These are phyloP conservation scores for Parasteatoda tepidariorum DNA, from an alignment of 1,140 invertebrate genomes.

Conservation along the genomic window DNA sequence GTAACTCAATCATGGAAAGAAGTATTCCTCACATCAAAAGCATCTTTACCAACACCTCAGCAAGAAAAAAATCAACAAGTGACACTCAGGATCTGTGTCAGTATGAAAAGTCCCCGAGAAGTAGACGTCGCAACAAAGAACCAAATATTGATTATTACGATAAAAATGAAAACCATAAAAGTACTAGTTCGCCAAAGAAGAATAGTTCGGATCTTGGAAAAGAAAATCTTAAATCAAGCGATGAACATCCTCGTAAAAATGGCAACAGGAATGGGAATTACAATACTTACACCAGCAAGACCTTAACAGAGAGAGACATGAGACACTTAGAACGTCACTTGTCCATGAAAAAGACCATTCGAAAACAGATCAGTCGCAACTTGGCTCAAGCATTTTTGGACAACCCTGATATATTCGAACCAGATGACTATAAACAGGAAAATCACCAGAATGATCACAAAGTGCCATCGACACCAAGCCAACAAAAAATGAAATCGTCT, in stretches of 20 bases:
- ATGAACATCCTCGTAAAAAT: not conserved
- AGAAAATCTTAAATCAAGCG: constrained; percentile 18
- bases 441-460: constrained; percentile 68
- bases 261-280: constrained; percentile 43
- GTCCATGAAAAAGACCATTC: constrained; percentile 87
- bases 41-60: constrained; percentile 70
- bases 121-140: constrained; percentile 11
- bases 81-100: constrained; percentile 45
- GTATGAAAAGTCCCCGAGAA: constrained; percentile 54
- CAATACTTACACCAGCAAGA: constrained; percentile 72
- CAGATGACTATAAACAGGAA: constrained; percentile 74
- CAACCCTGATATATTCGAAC: constrained; percentile 77
- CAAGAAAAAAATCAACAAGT: constrained; percentile 11
- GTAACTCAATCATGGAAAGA: too few relatives aligned
- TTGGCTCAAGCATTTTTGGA: constrained; percentile 79
- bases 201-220: constrained; percentile 4
- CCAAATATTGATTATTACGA: constrained; percentile 9
- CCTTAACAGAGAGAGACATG: constrained; percentile 76
- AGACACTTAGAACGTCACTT: constrained; percentile 83
- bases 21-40: constrained; percentile 77
- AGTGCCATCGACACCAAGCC: constrained; percentile 64
- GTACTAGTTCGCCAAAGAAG: constrained; percentile 20
- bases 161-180: constrained; percentile 7
- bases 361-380: constrained; percentile 87
- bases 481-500: constrained; percentile 70